A percentile compares a stretch with the other conserved stretches of the same genome.
These are phyloP conservation scores for Lamellibrachia satsuma DNA, from an alignment of 2,888 invertebrate species.

Conservation along the genomic window DNA sequence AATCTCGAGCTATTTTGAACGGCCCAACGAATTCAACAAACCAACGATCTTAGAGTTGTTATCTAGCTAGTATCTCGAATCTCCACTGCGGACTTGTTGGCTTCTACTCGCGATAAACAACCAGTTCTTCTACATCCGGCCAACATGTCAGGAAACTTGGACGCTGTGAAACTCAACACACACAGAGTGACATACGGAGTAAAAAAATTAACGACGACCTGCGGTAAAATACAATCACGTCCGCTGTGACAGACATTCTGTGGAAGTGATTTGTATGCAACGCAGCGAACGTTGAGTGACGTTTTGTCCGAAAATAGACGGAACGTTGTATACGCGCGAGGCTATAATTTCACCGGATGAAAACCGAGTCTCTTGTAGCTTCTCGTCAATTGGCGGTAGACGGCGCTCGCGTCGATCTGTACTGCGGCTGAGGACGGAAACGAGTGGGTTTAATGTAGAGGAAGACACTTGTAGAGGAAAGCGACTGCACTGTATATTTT, in stretches of 20 bases:
- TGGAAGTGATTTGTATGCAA: neutral
- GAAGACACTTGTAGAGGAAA: neutral
- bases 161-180: neutral
- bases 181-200: neutral
- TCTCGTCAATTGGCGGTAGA: neutral
- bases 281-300: neutral
- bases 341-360: neutral
- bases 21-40: neutral
- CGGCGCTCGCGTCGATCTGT: neutral
- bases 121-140: neutral
- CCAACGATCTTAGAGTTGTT: no score
- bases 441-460: neutral
- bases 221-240: neutral
- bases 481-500: neutral
- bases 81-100: neutral
- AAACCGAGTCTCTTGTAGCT: slow-evolving; percentile 8
- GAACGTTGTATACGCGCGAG: neutral
- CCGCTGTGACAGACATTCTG: neutral
- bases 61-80: neutral
- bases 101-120: neutral
- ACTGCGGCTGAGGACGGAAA: neutral
- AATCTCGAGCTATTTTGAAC: neutral
- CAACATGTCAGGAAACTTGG: neutral
- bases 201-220: neutral
- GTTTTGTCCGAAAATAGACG: neutral